Conservation (phyloP, 2,797 vertebrate species). For the Halcyon chelicuti region DNA sequence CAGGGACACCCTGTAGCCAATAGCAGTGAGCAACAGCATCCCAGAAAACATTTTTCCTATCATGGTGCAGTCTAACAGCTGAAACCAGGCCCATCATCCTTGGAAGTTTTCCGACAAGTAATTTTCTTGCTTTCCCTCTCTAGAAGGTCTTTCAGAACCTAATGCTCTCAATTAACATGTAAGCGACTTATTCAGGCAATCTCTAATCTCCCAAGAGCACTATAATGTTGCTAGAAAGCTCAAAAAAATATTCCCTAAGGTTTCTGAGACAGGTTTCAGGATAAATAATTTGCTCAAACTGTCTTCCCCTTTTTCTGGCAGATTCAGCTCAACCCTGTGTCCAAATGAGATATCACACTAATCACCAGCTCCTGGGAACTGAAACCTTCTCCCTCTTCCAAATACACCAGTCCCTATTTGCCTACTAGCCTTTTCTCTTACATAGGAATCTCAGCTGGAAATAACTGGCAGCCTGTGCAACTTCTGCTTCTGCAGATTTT, state of each 20-base stretch:
- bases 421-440: background rate
- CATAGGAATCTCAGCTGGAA: slow-evolving; percentile 6
- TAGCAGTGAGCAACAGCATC: background rate
- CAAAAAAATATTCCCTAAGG: background rate
- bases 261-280: background rate
- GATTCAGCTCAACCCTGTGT: background rate
- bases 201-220: background rate
- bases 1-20: background rate
- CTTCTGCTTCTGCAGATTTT: slow-evolving; percentile 20
- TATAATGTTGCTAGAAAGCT: background rate
- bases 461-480: background rate
- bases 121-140: background rate
- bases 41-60: background rate
- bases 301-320: background rate
- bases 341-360: background rate
- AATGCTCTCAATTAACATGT: background rate
- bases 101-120: background rate
- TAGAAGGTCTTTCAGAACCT: background rate
- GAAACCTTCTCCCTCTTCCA: background rate
- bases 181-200: background rate
- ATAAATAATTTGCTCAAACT: background rate
- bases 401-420: background rate
- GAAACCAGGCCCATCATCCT: background rate
- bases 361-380: background rate
- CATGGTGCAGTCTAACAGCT: background rate